phyloP scores from a whole-genome alignment of 2,888 invertebrate genomes.

The Germaria angustata region DNA sequence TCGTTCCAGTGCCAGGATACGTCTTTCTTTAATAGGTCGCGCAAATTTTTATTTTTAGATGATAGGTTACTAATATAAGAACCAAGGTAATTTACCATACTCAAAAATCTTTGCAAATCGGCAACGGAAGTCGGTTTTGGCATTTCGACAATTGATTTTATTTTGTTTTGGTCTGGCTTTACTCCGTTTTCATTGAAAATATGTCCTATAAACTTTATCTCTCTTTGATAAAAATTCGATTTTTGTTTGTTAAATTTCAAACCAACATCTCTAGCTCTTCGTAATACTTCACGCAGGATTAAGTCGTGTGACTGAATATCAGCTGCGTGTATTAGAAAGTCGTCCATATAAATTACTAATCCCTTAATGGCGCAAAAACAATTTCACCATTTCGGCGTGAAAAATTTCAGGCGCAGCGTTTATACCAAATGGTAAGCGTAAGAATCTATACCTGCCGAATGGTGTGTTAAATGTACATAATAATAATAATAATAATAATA shows the following conservation, averaged over 20 bases:
- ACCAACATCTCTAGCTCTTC: neutral
- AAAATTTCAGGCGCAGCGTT: conserved; percentile 32
- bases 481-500: conserved; percentile 63
- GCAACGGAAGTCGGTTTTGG: neutral
- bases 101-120: conserved; percentile 47
- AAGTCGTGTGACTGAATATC: neutral
- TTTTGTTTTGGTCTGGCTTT: conserved; percentile 27
- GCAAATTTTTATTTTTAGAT: conserved; percentile 52
- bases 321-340: neutral
- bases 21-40: conserved; percentile 54
- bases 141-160: conserved; percentile 19
- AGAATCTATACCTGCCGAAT: conserved; percentile 10
- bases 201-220: neutral
- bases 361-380: conserved; percentile 51
- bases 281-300: neutral
- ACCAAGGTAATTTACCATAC: conserved; percentile 66
- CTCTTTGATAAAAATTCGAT: neutral
- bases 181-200: conserved; percentile 41
- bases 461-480: conserved; percentile 69
- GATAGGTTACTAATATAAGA: conserved; percentile 65
- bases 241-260: neutral
- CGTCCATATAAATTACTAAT: conserved; percentile 59
- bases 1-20: conserved; percentile 53
- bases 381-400: conserved; percentile 28
- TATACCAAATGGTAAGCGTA: conserved; percentile 32